phyloP scores from a whole-genome alignment of 2,113 vertebrate species.

The Geococcyx californianus region DNA sequence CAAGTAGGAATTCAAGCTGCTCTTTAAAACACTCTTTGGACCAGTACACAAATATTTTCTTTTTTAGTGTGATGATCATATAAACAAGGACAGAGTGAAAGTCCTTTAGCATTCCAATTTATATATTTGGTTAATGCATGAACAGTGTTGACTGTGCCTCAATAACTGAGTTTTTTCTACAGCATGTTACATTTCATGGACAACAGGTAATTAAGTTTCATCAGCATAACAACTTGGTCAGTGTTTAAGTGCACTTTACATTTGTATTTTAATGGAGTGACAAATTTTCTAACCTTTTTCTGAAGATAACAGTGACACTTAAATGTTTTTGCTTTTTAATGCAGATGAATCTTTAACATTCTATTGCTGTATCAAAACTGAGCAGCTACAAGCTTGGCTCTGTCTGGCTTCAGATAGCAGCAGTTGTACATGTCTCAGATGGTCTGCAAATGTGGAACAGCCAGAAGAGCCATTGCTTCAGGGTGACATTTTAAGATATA shows the following conservation, averaged over 20 bases:
- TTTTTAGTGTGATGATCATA: not conserved
- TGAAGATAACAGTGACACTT: not conserved
- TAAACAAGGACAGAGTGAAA: not conserved
- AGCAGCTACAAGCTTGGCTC: not conserved
- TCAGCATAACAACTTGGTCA: not conserved
- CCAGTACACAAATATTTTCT: not conserved
- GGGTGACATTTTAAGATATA: not conserved
- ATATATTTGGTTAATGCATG: not conserved
- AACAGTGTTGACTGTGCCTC: not conserved
- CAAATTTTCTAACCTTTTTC: constrained; percentile 24
- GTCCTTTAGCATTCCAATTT: not conserved
- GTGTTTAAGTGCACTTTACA: not conserved
- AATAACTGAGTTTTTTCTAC: not conserved
- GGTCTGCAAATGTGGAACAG: not conserved
- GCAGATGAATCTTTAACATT: not conserved
- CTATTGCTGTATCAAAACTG: not conserved
- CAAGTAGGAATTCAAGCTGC: not conserved
- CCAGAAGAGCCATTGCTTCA: not conserved
- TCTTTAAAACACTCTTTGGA: not conserved
- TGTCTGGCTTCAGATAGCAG: not conserved
- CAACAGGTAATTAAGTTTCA: constrained; percentile 58
- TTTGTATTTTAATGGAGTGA: not conserved
- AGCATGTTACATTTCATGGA: not conserved
- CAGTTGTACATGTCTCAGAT: not conserved
- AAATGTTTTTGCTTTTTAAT: not conserved